A percentile compares a stretch with the other conserved stretches of the same genome.
These are phyloP conservation scores for Macrochelys suwanniensis DNA, from an alignment of 2,797 vertebrate species.

Conservation along the genomic window DNA sequence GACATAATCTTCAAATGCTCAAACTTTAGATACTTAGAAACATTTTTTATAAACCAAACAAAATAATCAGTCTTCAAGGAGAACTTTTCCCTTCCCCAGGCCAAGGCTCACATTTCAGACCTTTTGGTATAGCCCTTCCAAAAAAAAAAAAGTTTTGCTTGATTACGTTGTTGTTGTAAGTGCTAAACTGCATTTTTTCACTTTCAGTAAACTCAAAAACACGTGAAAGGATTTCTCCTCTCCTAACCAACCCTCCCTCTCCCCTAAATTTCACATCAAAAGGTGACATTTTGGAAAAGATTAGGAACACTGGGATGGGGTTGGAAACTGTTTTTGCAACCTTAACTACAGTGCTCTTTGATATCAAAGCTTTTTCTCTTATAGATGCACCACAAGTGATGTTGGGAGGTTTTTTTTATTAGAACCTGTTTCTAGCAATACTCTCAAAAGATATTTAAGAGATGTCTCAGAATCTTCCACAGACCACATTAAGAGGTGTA, in stretches of 20 bases:
- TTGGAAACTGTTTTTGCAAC: neutral
- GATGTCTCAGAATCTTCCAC: neutral
- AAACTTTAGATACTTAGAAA: neutral
- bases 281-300: neutral
- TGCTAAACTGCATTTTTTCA: neutral
- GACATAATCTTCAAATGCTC: neutral
- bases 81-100: slow-evolving; percentile 9
- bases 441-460: neutral
- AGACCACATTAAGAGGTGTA: neutral
- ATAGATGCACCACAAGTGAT: neutral
- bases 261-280: neutral
- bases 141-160: neutral
- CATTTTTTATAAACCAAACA: neutral
- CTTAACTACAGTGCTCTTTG: neutral
- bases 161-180: neutral
- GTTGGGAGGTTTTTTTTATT: neutral
- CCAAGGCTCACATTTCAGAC: neutral
- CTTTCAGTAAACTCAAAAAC: neutral
- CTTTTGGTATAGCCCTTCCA: neutral
- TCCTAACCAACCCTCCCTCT: neutral
- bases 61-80: neutral
- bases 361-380: neutral
- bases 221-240: neutral
- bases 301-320: neutral
- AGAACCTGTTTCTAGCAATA: fast-evolving